A percentile compares a stretch with the other conserved stretches of the same genome.
These are phyloP conservation scores for Scolanthus callimorphus DNA, from an alignment of 92 coral and sea anemone genomes.

Conservation along the genomic window DNA sequence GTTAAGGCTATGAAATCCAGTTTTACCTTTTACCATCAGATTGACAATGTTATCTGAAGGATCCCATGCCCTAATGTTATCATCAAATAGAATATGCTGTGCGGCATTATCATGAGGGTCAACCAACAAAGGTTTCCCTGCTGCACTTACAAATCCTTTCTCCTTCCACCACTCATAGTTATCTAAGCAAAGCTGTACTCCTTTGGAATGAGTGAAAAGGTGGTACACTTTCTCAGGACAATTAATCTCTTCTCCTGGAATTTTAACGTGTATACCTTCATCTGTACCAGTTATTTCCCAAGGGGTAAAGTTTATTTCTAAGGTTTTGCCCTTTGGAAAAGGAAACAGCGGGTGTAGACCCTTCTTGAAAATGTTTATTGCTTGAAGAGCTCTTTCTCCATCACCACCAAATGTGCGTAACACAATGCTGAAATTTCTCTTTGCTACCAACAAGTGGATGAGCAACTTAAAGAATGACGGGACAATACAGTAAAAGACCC, in stretches of 20 bases:
- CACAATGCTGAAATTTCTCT: constrained; percentile 54
- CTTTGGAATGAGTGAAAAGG: constrained; percentile 38
- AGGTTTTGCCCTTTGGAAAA: constrained; percentile 3
- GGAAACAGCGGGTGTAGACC: constrained; percentile 41
- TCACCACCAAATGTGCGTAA: constrained; percentile 83
- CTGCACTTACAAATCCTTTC: constrained; percentile 32
- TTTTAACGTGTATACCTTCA: constrained; percentile 25
- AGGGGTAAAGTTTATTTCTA: constrained; percentile 28
- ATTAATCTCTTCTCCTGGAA: constrained; percentile 16
- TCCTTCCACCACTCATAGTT: constrained; percentile 67
- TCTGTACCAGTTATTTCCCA: constrained; percentile 40
- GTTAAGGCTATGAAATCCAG: constrained; percentile 31
- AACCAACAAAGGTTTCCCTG: constrained; percentile 66
- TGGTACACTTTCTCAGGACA: constrained; percentile 31
- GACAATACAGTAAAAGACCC: constrained; percentile 47
- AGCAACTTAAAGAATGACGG: constrained; percentile 69
- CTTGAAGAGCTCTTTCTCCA: constrained; percentile 51
- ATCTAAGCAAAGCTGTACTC: constrained; percentile 59
- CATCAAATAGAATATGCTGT: constrained; percentile 83
- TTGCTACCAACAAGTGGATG: constrained; percentile 19
- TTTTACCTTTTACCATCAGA: constrained; percentile 26
- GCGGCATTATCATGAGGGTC: constrained; percentile 47
- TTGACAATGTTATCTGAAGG: constrained; percentile 67
- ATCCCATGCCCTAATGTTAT: constrained; percentile 74
- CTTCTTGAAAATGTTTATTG: constrained; percentile 20